Base-by-base conservation (phyloP, 2,797 vertebrate genomes). In the Catostomus latipinnis region DNA sequence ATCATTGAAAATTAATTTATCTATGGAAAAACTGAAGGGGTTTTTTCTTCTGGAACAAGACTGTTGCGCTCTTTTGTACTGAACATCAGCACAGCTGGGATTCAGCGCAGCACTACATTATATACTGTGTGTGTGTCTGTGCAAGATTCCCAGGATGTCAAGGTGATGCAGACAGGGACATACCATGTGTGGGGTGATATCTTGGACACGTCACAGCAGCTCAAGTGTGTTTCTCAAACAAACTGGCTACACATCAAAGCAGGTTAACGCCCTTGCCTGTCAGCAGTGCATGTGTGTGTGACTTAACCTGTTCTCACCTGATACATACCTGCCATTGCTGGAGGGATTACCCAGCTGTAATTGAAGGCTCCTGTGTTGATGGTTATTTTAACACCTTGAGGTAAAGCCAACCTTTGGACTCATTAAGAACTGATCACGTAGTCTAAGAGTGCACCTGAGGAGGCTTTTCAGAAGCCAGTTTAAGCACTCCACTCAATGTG, bases 301-400 rank as follows among this genome's bases (percentile, higher is more conserved):
- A 86, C 88, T 88, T 83, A 91, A 92, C 90, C 89, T 92, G 90
- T 92, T 90, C 88, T 81, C 88, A 88, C 84, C 87, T 87, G 88
- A 87, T 86, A 71, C 88, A 86, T 86, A 86, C 83, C 89, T 92
- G 79, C 83, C 87, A 86, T 88, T 80, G 69, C 85, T 86, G 87
- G 82, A 81, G 84, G 84, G 83, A 85, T 87, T 86, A 87, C 72
- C 62, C 60, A 69, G 74, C 76, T 84, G 84, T 83, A 88, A 85
- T 78, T 85, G 86, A 80, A 82, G 61, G 84, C 78, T 61, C 71
- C 76, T 83, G 48, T 84, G 81, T 81, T 87, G 82, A 82, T 85
- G 71, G 83, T 81, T 85, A 82, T 83, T 86, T 81, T 84, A 85
- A 83, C 74, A 82, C 81, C 77, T 84, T 84, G 67, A 86, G 86